Evolutionary conservation across 2,888 invertebrate genomes (phyloP), one percentile per base, ranked within the genome.

Genomic region (Tillus elongatus): DNA sequence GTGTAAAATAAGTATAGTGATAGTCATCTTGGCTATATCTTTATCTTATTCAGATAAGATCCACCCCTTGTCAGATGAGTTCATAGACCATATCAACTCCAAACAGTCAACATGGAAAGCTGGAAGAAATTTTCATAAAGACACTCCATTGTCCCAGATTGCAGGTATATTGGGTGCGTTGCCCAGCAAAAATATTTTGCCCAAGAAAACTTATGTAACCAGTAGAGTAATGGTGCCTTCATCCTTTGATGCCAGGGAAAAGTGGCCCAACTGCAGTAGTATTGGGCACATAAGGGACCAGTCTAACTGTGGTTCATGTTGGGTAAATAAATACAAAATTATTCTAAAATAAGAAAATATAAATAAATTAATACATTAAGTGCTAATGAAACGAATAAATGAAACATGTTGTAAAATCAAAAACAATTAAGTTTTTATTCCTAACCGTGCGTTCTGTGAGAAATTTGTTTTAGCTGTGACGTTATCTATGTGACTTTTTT

Each of bases 301-400:
- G 61, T 84, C 84, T 2, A 77, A 81, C 9, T 92, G 91, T 61
- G 91, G 92, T 15, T 88, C 88, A 19, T 92, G 91, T 66, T 90
- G 89, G 89, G 74, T 74, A 59, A 54, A 46, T 30, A 15, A n/a
- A n/a, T n/a, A n/a, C n/a, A n/a, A n/a, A n/a, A n/a, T n/a, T n/a
- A n/a, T n/a, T n/a, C n/a, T n/a, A n/a, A n/a, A n/a, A n/a, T n/a
- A n/a, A n/a, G n/a, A n/a, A n/a, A n/a, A n/a, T n/a, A n/a, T n/a
- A n/a, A n/a, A n/a, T n/a, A n/a, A n/a, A n/a, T n/a, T n/a, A n/a
- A n/a, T n/a, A n/a, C n/a, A n/a, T n/a, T n/a, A n/a, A n/a, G n/a
- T n/a, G n/a, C n/a, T n/a, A n/a, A n/a, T n/a, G n/a, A n/a, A n/a
- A n/a, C n/a, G n/a, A n/a, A n/a, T n/a, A n/a, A n/a, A n/a, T n/a